Percentiles rank a stretch among this genome's conserved stretches.
Conservation (phyloP, 1,140 invertebrate genomes). For the Magallana angulata region DNA sequence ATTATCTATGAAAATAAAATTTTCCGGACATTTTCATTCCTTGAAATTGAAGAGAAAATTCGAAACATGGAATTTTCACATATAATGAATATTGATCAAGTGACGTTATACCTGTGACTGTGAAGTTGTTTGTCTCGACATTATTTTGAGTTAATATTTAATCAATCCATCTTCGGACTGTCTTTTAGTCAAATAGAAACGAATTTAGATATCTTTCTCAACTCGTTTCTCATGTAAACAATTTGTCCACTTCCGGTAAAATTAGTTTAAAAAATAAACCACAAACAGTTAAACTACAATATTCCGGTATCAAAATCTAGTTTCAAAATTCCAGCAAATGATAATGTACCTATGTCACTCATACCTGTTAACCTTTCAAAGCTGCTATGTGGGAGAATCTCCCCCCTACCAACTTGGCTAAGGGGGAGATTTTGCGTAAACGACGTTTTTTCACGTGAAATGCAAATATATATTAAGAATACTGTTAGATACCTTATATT, state of each 20-base stretch:
- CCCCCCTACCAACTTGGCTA: too few relatives aligned
- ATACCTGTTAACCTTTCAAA: too few relatives aligned
- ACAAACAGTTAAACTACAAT: neutral
- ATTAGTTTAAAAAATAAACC: neutral
- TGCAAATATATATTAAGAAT: too few relatives aligned
- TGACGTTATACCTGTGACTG: neutral
- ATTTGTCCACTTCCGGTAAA: neutral
- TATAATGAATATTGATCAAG: neutral
- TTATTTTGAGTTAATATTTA: neutral
- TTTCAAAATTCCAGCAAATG: too few relatives aligned
- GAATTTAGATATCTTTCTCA: neutral
- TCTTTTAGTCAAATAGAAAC: neutral
- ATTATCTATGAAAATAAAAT: neutral
- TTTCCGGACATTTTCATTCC: neutral
- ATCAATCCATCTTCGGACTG: neutral
- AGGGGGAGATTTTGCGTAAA: too few relatives aligned
- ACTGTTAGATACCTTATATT: too few relatives aligned
- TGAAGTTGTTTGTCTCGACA: slow-evolving; percentile 8
- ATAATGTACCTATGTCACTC: too few relatives aligned
- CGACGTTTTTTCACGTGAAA: too few relatives aligned
- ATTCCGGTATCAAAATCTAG: neutral
- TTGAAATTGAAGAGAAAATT: neutral
- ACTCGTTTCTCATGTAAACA: slow-evolving; percentile 25
- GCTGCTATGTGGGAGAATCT: too few relatives aligned
- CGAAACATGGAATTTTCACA: neutral